Conservation (phyloP, 2,888 invertebrate species). For the Tipula vernalis region DNA sequence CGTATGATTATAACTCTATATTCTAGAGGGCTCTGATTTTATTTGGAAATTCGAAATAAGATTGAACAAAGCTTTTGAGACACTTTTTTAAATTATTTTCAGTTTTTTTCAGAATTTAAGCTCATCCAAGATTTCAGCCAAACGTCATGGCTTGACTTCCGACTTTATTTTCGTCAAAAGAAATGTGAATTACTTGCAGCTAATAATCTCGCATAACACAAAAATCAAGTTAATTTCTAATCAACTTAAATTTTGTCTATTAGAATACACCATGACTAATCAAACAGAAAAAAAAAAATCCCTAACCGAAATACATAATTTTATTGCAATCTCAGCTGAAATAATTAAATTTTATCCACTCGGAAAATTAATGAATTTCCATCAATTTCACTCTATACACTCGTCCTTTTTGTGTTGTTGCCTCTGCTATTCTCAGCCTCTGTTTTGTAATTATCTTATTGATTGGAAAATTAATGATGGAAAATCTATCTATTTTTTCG, state of each 20-base stretch:
- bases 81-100: too few relatives aligned
- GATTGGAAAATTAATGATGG: conserved; percentile 4
- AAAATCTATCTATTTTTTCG: conserved; percentile 4
- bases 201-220: too few relatives aligned
- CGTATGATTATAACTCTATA: too few relatives aligned
- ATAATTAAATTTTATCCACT: not conserved
- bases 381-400: not conserved
- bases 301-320: not conserved
- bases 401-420: not conserved
- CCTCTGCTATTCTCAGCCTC: not conserved
- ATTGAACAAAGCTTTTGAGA: too few relatives aligned
- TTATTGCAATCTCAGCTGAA: not conserved
- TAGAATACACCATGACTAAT: not conserved
- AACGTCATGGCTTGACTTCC: too few relatives aligned
- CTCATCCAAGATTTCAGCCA: too few relatives aligned
- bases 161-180: too few relatives aligned
- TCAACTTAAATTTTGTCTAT: not conserved
- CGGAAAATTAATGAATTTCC: not conserved
- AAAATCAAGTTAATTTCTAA: not conserved
- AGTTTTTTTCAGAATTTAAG: too few relatives aligned
- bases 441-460: not conserved
- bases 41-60: too few relatives aligned
- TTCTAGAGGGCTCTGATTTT: too few relatives aligned
- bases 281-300: not conserved
- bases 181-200: too few relatives aligned